phyloP scores from a whole-genome alignment of 37 sponge, comb jelly and placozoan species.

The Beroe forskalii region DNA sequence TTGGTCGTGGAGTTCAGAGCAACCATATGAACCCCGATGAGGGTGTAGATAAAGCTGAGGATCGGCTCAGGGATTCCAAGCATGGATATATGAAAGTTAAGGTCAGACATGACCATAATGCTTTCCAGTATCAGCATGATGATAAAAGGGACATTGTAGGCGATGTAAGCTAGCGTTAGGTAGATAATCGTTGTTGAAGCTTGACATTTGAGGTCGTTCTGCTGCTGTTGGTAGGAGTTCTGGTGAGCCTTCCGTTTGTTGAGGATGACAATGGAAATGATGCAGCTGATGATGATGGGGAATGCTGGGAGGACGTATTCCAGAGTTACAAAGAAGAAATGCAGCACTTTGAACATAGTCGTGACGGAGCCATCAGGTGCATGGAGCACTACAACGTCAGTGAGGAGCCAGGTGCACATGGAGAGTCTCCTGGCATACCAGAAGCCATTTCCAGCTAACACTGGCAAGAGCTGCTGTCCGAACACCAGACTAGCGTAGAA shows the following conservation, averaged over 20 bases:
- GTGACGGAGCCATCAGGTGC: neutral
- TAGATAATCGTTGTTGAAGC: conserved; percentile 24
- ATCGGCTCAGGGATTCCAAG: neutral
- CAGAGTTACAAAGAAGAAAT: conserved; percentile 15
- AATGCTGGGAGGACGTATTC: conserved; percentile 31
- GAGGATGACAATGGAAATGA: neutral
- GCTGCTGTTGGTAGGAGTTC: neutral
- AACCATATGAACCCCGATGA: neutral
- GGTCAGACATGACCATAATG: neutral
- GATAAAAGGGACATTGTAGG: neutral
- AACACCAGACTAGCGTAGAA: neutral
- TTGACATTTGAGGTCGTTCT: neutral
- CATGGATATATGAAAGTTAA: neutral
- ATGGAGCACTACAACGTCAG: too few relatives aligned
- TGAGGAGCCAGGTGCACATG: conserved; percentile 49
- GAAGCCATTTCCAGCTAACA: neutral
- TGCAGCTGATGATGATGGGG: neutral
- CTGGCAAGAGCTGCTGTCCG: conserved; percentile 4
- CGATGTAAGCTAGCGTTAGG: conserved; percentile 1
- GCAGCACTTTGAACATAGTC: neutral
- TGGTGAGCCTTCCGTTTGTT: too few relatives aligned
- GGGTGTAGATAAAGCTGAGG: conserved; percentile 29
- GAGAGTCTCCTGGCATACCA: conserved; percentile 30
- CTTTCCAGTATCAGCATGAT: neutral
- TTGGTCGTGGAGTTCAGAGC: conserved; percentile 41